Evolutionary conservation across 2,113 vertebrate species (phyloP).

Genomic region (Neoarius graeffei): DNA sequence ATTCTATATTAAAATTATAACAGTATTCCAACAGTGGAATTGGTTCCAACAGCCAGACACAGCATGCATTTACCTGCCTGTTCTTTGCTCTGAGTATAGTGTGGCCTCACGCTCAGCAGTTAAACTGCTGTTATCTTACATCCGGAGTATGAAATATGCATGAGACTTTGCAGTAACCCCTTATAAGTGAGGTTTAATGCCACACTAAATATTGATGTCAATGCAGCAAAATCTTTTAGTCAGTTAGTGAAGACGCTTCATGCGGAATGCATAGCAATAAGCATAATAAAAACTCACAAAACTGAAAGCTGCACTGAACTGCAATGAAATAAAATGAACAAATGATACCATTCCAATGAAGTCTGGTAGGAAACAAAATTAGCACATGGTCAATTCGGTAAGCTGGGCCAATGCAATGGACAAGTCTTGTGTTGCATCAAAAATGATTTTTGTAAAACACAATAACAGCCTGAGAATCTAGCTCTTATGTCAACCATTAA

Average conservation of each 20-base stretch:
- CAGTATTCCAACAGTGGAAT: not conserved
- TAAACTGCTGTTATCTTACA: not conserved
- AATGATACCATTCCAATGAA: not conserved
- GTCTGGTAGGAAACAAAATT: not conserved
- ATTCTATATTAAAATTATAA: not conserved
- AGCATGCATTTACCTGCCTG: not conserved
- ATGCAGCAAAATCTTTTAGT: not conserved
- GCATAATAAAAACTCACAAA: not conserved
- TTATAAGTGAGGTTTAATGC: constrained; percentile 5
- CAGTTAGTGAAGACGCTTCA: not conserved
- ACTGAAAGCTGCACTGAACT: not conserved
- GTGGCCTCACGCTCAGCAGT: not conserved
- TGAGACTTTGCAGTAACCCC: not conserved
- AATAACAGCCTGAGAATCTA: not conserved
- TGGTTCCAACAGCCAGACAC: not conserved
- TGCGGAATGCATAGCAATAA: not conserved
- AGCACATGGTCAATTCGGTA: not conserved
- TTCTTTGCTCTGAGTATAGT: not conserved
- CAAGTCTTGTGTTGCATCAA: no score
- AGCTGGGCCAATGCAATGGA: no score
- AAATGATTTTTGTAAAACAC: not conserved
- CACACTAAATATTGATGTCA: not conserved
- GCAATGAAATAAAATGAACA: not conserved
- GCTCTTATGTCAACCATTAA: not conserved
- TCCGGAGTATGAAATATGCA: not conserved